Evolutionary conservation across 1,140 invertebrate species (phyloP), one percentile per base, ranked within the genome.

Genomic region (Euwallacea similis): DNA sequence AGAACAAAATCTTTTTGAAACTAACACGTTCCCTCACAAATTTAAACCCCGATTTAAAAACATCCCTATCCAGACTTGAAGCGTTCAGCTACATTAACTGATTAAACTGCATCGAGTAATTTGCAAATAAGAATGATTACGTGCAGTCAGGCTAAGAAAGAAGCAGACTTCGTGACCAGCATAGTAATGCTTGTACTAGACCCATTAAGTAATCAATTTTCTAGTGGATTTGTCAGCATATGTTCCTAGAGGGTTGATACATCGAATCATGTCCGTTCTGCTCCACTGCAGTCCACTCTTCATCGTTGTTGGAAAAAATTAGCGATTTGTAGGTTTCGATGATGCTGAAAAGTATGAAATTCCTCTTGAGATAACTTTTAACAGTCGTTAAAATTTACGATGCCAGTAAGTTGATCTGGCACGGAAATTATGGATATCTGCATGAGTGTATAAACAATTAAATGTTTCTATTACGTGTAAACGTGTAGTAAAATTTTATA

Each of bases 121-220:
- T 69, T 69, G 67, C 67, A 69, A 69, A 69, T 69, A 69, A 69
- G 67, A 68, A 44, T 68, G 58, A 61, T 61, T 69, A 69, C 44
- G 67, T 61, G 33, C 58, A 62, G 46, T 46, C 33, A 21, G 58
- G 42, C 67, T 42, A 50, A 69, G 67, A 61, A 69, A 69, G 59
- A 61, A 62, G 60, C 60, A 2, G n/a, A 42, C 42, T 69, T 69
- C 67, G 67, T 69, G 67, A 69, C 59, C 60, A 53, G 67, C 58
- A 69, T 69, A 42, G 59, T 59, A 69, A 69, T 69, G 47, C 33
- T 43, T 43, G 59, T 62, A 54, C 67, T 69, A 54, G 62, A 47
- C 44, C 59, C 67, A 69, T 69, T 69, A 69, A 62, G 44, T 69
- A 69, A 69, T 69, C 67, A 69, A 69, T 69, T 69, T 69, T 69